Base-by-base conservation (phyloP, 2,888 invertebrate genomes). In the Pediacus dermestoides region DNA sequence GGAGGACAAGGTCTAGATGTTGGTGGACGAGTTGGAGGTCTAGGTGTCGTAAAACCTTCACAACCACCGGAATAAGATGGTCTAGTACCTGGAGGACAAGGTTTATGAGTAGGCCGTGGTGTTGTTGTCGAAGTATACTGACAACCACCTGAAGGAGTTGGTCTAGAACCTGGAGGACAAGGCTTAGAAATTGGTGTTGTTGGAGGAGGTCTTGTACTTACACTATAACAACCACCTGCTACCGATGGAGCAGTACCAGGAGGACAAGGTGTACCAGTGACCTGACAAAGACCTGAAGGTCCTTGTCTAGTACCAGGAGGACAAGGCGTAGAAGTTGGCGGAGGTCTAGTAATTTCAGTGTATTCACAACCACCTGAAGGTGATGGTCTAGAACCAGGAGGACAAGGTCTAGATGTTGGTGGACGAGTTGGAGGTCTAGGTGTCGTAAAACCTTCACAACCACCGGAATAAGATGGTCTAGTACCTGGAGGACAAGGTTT, bases 71-170 rank as follows among this genome's bases (percentile, higher is more conserved):
- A 2, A 4, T 25, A 9, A 4, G 4, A 4, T 7, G 9, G 31
- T 16, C 9, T 3, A 3, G 4, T 31, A 4, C 18, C 16, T 16
- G 15, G 9, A 8, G 16, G 16, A 31, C 31, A 31, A n/a, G 39
- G 18, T 22, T 12, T 18, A 12, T 26, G 34, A 13, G 50, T 46
- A 18, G 55, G 50, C 18, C 10, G 33, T 1, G 31, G 35, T 14
- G 4, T 11, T 4, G 28, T 12, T 3, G 54, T 11, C 48, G 52
- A 48, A 43, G 28, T 12, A 46, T 11, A 28, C 14, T 28, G 28
- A 55, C 68, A 1, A 61, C 56, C 23, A 65, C 64, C 1, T 61
- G 53, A 47, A 34, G 48, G 33, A 15, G 30, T 39, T 8, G 37
- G 27, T 38, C 9, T 22, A 10, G 37, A 38, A 34, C 43, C 48